phyloP scores from a whole-genome alignment of 2,113 vertebrate genomes.

The Ariopsis seemanni region DNA sequence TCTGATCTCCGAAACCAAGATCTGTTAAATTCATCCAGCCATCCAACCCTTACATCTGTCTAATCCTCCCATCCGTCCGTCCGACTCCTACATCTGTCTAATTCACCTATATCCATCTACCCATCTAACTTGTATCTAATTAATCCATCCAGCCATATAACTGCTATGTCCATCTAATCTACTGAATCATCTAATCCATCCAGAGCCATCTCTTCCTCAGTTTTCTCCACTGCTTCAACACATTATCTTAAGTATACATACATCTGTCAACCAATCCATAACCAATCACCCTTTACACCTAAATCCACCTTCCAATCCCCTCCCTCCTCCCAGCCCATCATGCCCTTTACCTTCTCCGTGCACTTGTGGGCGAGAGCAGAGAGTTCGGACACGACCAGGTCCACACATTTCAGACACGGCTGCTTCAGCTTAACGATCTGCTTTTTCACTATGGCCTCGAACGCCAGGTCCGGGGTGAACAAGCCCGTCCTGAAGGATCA shows the following conservation, averaged over 20 bases:
- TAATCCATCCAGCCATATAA: neutral
- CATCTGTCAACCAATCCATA: neutral
- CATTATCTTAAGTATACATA: neutral
- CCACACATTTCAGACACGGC: constrained; percentile 95
- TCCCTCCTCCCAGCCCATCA: constrained; percentile 3
- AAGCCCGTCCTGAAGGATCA: constrained; percentile 86
- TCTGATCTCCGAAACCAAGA: neutral
- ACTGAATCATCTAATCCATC: neutral
- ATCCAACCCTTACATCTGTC: neutral
- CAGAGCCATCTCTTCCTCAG: neutral
- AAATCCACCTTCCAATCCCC: neutral
- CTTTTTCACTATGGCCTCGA: constrained; percentile 98
- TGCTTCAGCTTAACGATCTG: constrained; percentile 98
- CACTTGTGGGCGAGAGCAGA: constrained; percentile 90
- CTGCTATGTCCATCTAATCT: neutral
- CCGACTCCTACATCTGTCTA: neutral
- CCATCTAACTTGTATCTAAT: neutral
- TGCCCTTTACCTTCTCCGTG: constrained; percentile 85
- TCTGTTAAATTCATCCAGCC: no score
- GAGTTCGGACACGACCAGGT: constrained; percentile 93
- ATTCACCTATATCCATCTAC: neutral
- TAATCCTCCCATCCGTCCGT: neutral
- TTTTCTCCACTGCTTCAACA: neutral
- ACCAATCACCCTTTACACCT: neutral
- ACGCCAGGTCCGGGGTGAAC: constrained; percentile 96